Evolutionary conservation across 2,113 vertebrate genomes (phyloP).

Genomic region (Pogona vitticeps): DNA sequence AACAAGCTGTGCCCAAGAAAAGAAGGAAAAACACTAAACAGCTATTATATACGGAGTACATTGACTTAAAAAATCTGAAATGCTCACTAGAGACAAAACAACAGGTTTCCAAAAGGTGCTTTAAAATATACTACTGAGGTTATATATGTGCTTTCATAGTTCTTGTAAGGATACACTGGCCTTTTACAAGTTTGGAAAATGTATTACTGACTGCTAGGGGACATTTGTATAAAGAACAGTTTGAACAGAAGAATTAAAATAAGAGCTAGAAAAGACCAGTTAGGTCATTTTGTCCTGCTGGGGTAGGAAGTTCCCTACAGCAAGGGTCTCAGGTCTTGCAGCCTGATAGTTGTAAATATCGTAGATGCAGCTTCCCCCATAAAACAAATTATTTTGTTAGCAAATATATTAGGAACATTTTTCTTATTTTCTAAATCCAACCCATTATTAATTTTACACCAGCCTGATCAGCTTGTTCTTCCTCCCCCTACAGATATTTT

Average conservation of each 20-base stretch:
- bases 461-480: neutral
- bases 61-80: constrained; percentile 19
- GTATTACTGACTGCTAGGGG: constrained; percentile 20
- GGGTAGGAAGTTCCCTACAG: neutral
- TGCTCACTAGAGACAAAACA: constrained; percentile 22
- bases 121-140: constrained; percentile 13
- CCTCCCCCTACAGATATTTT: neutral
- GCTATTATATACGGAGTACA: constrained; percentile 14
- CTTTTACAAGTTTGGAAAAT: constrained; percentile 43
- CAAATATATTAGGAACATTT: neutral
- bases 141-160: neutral
- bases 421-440: neutral
- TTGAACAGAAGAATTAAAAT: constrained; percentile 40
- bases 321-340: neutral
- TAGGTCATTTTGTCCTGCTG: constrained; percentile 9
- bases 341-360: constrained; percentile 6
- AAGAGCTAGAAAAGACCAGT: constrained; percentile 28
- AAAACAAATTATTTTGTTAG: constrained; percentile 2
- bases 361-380: constrained; percentile 14
- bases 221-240: constrained; percentile 17
- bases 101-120: constrained; percentile 2
- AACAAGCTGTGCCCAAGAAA: constrained; percentile 37
- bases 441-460: neutral
- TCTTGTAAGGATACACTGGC: constrained; percentile 9
- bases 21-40: constrained; percentile 37